phyloP scores from a whole-genome alignment of 2,113 vertebrate species.

The Procavia capensis region DNA sequence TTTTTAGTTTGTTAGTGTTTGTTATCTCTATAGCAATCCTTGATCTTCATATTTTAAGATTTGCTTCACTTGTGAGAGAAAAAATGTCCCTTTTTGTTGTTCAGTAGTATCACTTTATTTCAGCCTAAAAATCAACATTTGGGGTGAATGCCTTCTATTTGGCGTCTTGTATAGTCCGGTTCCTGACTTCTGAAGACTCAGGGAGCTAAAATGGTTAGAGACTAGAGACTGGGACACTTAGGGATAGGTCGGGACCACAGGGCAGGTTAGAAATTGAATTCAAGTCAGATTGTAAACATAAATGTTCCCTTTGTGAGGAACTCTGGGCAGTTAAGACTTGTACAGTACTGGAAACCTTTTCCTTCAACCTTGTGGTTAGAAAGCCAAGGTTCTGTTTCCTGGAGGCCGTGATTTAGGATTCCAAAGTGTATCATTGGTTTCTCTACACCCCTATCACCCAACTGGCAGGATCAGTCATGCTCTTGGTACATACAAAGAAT shows the following conservation, averaged over 20 bases:
- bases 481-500: slow-evolving; percentile 32
- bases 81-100: not conserved
- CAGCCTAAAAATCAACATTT: not conserved
- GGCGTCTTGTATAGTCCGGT: not conserved
- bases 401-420: not conserved
- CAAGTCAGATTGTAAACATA: not conserved
- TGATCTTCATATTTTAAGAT: slow-evolving; percentile 52
- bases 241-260: not conserved
- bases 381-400: not conserved
- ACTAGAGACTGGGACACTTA: not conserved
- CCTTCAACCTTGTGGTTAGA: not conserved
- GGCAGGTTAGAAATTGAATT: not conserved
- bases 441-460: not conserved
- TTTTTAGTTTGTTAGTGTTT: slow-evolving; percentile 25
- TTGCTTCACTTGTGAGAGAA: slow-evolving; percentile 44
- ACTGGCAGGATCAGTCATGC: not conserved
- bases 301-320: not conserved
- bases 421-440: slow-evolving; percentile 1
- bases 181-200: not conserved
- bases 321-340: not conserved
- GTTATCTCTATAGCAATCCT: not conserved
- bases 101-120: not conserved
- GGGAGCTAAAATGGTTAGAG: not conserved
- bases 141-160: not conserved
- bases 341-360: not conserved